Evolutionary conservation across 2,797 vertebrate genomes (phyloP), one percentile per base, ranked within the genome.

Genomic region (Margarornis squamiger): DNA sequence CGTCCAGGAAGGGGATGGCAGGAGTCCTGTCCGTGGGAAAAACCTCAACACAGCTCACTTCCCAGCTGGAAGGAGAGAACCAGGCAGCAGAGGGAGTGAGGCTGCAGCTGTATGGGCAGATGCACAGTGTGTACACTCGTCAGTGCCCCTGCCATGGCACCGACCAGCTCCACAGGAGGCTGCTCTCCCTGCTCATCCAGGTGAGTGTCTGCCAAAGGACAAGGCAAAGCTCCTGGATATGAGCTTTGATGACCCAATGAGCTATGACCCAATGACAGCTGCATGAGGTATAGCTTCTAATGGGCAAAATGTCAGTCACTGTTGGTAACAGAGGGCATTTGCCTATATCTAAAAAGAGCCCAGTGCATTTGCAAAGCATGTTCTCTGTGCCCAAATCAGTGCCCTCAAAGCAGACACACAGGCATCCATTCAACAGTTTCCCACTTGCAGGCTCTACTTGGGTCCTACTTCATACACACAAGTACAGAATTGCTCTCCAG

Each of bases 131-230:
- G 70, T 97, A 98, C 79, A 98, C 96, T 8, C 95, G 18, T 5
- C 98, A 96, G 94, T 98, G 98, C 96, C 98, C 98, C 51, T 99
- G 98, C 97, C 98, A 98, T 0, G 97, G 98, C 57, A 95, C 84
- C 0, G 95, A 98, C 61, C 98, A 98, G 96, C 97, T 98, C 61
- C 84, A 97, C 93, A 93, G 22, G 80, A 96, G 95, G 84, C 93
- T 98, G 78, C 97, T 98, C 29, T 94, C 97, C 7, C 8, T 86
- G 23, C 97, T 97, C 7, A 72, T 96, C 54, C 91, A 45, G 8
- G 96, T 96, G 61, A 95, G 92, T 74, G 62, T 16, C 58, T 78
- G 65, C 52, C 48, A 27, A 1, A 63, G 13, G 74, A 10, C 49
- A 19, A 11, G 20, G 51, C 38, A 39, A 6, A 18, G 55, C 2